phyloP scores from a whole-genome alignment of 2,797 vertebrate genomes.

The Peromyscus melanophrys region DNA sequence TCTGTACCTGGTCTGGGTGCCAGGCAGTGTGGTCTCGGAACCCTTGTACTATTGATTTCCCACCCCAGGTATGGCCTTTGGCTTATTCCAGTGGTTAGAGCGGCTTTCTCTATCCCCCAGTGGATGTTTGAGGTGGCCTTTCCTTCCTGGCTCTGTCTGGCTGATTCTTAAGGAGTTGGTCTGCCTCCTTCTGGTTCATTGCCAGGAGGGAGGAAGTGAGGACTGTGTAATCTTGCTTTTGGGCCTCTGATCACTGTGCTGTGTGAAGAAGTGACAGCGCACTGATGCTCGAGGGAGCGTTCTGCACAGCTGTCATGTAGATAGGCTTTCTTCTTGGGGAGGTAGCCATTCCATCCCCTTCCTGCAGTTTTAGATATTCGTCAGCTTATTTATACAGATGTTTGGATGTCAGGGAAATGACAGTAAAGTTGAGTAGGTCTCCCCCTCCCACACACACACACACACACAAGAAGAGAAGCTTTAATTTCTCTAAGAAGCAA shows the following conservation, averaged over 20 bases:
- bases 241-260: neutral
- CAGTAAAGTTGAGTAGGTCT: slow-evolving; percentile 8
- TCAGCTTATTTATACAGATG: slow-evolving; percentile 49
- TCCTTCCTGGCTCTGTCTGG: neutral
- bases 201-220: neutral
- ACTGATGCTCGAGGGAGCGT: neutral
- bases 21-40: neutral
- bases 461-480: neutral
- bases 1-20: neutral
- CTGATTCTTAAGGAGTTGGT: slow-evolving; percentile 5
- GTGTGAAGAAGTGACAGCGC: neutral
- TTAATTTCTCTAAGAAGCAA: neutral
- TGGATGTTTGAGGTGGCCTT: neutral
- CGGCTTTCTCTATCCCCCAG: neutral
- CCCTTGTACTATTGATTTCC: neutral
- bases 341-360: slow-evolving; percentile 4
- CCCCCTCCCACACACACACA: neutral
- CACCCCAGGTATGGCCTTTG: neutral
- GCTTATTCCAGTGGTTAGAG: neutral
- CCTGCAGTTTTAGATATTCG: slow-evolving; percentile 55
- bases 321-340: neutral
- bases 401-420: slow-evolving; percentile 27
- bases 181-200: neutral
- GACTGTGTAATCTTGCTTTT: neutral
- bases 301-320: neutral